Percentiles rank a stretch among this genome's conserved stretches.
These are phyloP conservation scores for Himalopsyche tibetana DNA, from an alignment of 2,888 invertebrate species.

Conservation along the genomic window DNA sequence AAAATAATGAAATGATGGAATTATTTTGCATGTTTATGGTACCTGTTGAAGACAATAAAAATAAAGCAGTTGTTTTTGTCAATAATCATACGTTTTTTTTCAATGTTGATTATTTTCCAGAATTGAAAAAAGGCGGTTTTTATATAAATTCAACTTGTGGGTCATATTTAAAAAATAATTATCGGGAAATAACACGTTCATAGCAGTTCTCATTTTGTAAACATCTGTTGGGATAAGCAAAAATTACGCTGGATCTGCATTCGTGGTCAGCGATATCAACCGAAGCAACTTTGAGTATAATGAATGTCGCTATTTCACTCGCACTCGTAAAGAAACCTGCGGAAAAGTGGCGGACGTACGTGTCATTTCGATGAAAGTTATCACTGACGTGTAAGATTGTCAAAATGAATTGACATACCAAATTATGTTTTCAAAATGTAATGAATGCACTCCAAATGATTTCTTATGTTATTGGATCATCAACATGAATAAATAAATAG, in stretches of 20 bases:
- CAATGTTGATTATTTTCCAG: too few relatives aligned
- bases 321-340: not conserved
- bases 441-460: not conserved
- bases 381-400: conserved; percentile 61
- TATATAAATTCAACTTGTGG: not conserved
- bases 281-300: not conserved
- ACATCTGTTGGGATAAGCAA: conserved; percentile 54
- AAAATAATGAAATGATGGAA: too few relatives aligned
- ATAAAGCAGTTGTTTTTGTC: not conserved
- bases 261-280: conserved; percentile 52
- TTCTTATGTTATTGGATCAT: not conserved
- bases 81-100: not conserved
- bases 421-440: conserved; percentile 32
- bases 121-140: too few relatives aligned
- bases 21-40: too few relatives aligned
- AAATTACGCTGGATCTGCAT: conserved; percentile 48
- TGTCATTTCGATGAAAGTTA: conserved; percentile 48
- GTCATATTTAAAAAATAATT: too few relatives aligned
- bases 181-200: not conserved
- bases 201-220: conserved; percentile 16
- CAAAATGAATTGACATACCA: conserved; percentile 44
- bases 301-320: conserved; percentile 47
- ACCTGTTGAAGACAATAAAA: too few relatives aligned
- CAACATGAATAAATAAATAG: not conserved
- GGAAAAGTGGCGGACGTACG: conserved; percentile 45